These are phyloP conservation scores for Grammomys dolichurus DNA, from an alignment of 2,113 vertebrate genomes.

Conservation along the genomic window DNA sequence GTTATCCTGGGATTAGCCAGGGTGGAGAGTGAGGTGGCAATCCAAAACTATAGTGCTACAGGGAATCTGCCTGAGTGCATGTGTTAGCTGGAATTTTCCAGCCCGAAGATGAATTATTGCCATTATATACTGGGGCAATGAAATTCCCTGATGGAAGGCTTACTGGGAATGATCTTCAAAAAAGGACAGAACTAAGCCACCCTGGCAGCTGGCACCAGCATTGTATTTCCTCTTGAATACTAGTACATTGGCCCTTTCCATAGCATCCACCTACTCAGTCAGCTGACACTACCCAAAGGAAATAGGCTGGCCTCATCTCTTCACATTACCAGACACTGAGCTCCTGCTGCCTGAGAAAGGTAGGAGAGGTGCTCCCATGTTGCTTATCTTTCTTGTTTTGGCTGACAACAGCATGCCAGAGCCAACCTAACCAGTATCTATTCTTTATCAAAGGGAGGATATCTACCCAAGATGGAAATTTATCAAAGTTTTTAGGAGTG, in stretches of 20 bases:
- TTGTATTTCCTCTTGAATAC: neutral
- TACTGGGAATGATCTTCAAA: neutral
- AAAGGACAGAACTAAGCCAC: neutral
- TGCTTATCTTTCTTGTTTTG: neutral
- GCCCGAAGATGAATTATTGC: neutral
- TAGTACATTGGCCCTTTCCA: neutral
- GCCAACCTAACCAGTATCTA: neutral
- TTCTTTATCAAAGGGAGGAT: neutral
- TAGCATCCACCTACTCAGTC: neutral
- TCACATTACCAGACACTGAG: neutral
- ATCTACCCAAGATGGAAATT: neutral
- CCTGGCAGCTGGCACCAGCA: neutral
- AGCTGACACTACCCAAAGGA: neutral
- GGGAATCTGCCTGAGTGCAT: neutral
- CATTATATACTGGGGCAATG: neutral
- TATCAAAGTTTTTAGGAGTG: neutral
- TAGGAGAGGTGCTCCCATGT: neutral
- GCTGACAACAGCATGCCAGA: neutral
- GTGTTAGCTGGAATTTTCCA: slow-evolving; percentile 49
- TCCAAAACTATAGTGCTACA: neutral
- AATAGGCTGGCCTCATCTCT: neutral
- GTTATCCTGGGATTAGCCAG: neutral
- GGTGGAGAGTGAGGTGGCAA: neutral
- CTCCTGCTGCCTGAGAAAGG: neutral
- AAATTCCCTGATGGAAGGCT: neutral